Percentiles rank a stretch among this genome's conserved stretches.
These are phyloP conservation scores for Cercopithecus petaurista DNA, from an alignment of 2,797 vertebrate genomes.

Conservation along the genomic window DNA sequence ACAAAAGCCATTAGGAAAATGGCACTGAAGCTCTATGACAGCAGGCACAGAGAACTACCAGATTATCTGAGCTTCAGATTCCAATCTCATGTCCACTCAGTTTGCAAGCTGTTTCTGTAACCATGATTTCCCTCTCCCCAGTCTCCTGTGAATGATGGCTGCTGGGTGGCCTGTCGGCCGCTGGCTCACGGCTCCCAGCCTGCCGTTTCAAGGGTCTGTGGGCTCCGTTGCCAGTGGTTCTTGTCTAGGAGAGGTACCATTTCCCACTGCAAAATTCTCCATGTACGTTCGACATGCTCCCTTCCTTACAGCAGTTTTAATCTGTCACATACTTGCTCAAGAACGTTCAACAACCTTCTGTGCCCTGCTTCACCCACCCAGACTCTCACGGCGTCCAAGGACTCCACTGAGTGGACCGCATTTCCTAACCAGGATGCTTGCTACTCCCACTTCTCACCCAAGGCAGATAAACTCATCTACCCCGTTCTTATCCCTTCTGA, in stretches of 20 bases:
- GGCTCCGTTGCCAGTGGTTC: neutral
- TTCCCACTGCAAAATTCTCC: neutral
- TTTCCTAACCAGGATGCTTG: neutral
- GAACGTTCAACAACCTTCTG: neutral
- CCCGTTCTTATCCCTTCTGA: neutral
- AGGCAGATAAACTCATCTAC: neutral
- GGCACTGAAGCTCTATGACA: neutral
- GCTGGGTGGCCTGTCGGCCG: neutral
- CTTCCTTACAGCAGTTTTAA: neutral
- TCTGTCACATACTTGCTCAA: neutral
- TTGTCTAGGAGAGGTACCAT: neutral
- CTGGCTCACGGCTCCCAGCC: neutral
- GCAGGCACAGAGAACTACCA: neutral
- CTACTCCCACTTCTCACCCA: neutral
- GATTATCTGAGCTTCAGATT: neutral
- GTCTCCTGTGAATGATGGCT: neutral
- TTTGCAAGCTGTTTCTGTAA: neutral
- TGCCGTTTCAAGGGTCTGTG: rapidly evolving
- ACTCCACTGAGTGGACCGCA: neutral
- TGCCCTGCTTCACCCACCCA: neutral
- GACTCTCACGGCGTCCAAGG: neutral
- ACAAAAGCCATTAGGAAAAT: neutral
- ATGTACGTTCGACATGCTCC: neutral
- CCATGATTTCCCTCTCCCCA: neutral
- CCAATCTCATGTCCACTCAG: neutral